Evolutionary conservation across 2,797 vertebrate species (phyloP).

Genomic region (Kryptolebias ocellatus): DNA sequence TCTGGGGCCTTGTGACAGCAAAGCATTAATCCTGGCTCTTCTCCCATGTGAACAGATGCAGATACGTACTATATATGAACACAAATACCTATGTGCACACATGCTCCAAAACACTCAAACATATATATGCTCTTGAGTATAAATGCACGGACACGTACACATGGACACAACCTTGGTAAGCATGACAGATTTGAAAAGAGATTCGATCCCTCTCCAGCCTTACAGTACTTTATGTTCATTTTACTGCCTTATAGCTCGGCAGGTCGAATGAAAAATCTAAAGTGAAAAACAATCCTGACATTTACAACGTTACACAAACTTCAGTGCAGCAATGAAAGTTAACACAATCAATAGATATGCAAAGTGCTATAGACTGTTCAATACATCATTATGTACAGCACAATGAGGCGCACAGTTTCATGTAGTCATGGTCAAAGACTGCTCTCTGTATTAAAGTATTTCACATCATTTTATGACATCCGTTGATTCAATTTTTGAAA

Average conservation of each 20-base stretch:
- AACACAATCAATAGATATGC: slow-evolving; percentile 54
- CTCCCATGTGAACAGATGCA: slow-evolving; percentile 10
- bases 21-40: slow-evolving; percentile 63
- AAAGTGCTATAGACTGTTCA: slow-evolving; percentile 32
- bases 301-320: slow-evolving; percentile 58
- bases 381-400: slow-evolving; percentile 26
- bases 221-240: slow-evolving; percentile 46
- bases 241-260: slow-evolving; percentile 36
- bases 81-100: not conserved
- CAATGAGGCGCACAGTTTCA: slow-evolving; percentile 12
- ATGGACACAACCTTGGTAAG: slow-evolving; percentile 18
- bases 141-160: slow-evolving; percentile 5
- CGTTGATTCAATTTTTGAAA: not conserved
- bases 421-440: slow-evolving; percentile 1
- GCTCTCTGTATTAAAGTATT: not conserved
- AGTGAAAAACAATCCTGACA: slow-evolving; percentile 57
- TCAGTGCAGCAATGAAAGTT: slow-evolving; percentile 46
- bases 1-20: slow-evolving; percentile 57
- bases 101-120: slow-evolving; percentile 1
- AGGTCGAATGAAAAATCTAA: slow-evolving; percentile 37
- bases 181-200: slow-evolving; percentile 48
- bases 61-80: slow-evolving; percentile 9
- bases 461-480: not conserved
- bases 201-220: slow-evolving; percentile 47
- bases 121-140: slow-evolving; percentile 7